These are phyloP conservation scores for Chelmon rostratus DNA, from an alignment of 2,797 vertebrate genomes.

Conservation along the genomic window DNA sequence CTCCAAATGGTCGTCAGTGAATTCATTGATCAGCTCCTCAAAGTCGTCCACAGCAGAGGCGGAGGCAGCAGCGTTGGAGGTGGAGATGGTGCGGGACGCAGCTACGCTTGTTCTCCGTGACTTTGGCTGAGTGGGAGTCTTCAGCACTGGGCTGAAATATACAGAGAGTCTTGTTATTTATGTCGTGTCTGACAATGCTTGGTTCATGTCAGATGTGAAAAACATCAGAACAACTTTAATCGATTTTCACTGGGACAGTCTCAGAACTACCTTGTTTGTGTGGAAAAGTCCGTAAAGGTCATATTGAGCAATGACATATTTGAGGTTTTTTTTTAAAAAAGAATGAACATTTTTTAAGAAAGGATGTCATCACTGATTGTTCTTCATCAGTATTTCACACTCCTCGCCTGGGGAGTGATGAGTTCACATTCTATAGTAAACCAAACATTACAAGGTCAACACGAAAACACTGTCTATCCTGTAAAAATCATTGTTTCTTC, in stretches of 20 bases:
- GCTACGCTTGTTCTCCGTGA: conserved; percentile 83
- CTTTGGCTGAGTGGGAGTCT: conserved; percentile 77
- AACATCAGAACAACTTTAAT: neutral
- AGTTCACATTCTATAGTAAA: neutral
- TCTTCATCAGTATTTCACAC: neutral
- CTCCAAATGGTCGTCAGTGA: conserved; percentile 92
- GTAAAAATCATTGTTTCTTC: too few relatives aligned
- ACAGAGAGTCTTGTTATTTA: conserved; percentile 1
- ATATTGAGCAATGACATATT: too few relatives aligned
- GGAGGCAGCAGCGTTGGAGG: conserved; percentile 59
- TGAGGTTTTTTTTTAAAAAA: too few relatives aligned
- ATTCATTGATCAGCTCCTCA: conserved; percentile 94
- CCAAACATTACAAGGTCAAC: neutral
- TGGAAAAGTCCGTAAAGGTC: too few relatives aligned
- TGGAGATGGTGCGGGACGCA: conserved; percentile 47
- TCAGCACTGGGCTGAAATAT: conserved; percentile 65
- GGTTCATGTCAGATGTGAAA: neutral
- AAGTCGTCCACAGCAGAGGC: conserved; percentile 90
- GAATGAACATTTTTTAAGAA: too few relatives aligned
- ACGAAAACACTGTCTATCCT: too few relatives aligned
- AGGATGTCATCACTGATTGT: neutral
- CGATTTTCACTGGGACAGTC: neutral
- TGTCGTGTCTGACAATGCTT: neutral
- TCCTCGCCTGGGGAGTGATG: too few relatives aligned
- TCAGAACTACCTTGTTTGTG: too few relatives aligned